A percentile compares a stretch with the other conserved stretches of the same genome.
These are phyloP conservation scores for Sebastes matsubarae DNA, from an alignment of 2,797 vertebrate genomes.

Conservation along the genomic window DNA sequence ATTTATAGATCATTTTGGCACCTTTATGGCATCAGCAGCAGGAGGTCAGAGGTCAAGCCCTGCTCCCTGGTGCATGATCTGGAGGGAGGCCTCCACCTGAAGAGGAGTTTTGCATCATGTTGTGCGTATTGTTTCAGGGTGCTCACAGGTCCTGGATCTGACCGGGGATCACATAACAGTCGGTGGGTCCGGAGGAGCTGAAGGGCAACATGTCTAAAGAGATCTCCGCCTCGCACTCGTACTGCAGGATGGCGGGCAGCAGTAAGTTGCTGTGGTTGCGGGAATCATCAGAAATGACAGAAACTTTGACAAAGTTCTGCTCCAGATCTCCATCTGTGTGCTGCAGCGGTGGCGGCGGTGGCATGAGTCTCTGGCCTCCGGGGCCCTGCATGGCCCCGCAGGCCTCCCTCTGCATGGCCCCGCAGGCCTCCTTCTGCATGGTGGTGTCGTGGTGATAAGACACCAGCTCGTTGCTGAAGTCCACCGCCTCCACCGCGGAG, in stretches of 20 bases:
- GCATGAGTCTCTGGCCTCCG: conserved; percentile 44
- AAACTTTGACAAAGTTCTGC: conserved; percentile 65
- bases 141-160: conserved; percentile 66
- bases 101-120: too few species aligned
- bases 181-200: conserved; percentile 28
- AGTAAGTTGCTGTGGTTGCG: conserved; percentile 34
- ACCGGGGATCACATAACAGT: conserved; percentile 69
- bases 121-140: not conserved
- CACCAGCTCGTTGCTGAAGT: conserved; percentile 84
- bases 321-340: conserved; percentile 37
- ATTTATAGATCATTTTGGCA: not conserved
- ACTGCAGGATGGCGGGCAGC: conserved; percentile 67
- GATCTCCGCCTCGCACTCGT: conserved; percentile 73
- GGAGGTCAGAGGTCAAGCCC: too few species aligned
- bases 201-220: conserved; percentile 78
- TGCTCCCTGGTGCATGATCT: too few species aligned
- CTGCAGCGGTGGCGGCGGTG: not conserved
- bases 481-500: conserved; percentile 75
- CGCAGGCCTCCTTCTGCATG: conserved; percentile 73
- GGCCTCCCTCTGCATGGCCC: conserved; percentile 1
- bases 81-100: not conserved
- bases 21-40: too few species aligned
- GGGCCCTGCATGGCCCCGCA: not conserved
- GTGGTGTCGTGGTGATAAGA: conserved; percentile 84
- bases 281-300: conserved; percentile 58